Evolutionary conservation across 2,113 vertebrate species (phyloP).

Genomic region (Puma concolor): DNA sequence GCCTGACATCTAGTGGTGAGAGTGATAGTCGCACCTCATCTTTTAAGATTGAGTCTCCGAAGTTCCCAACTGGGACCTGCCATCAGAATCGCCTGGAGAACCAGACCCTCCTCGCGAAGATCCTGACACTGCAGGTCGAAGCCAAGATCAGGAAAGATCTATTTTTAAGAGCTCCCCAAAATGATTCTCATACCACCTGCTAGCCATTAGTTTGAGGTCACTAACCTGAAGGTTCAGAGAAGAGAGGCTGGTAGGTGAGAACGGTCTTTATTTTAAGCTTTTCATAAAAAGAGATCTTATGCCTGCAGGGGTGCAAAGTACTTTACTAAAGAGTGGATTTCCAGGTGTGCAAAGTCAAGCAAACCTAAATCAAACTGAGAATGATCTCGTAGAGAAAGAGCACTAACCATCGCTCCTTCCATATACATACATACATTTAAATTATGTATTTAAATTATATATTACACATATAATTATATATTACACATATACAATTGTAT

Average conservation of each 20-base stretch:
- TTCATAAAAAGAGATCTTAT: background rate
- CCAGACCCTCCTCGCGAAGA: background rate
- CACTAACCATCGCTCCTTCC: background rate
- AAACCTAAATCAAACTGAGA: background rate
- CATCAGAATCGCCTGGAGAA: background rate
- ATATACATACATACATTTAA: background rate
- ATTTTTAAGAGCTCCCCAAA: background rate
- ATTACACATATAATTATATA: no score
- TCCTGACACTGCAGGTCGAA: background rate
- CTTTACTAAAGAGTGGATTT: background rate
- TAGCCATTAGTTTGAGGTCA: background rate
- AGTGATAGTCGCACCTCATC: background rate
- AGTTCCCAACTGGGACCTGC: background rate
- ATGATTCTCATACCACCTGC: background rate
- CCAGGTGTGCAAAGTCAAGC: background rate
- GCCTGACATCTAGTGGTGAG: slow-evolving; percentile 64
- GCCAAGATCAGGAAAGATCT: background rate
- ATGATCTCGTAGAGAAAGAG: background rate
- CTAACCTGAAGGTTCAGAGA: background rate
- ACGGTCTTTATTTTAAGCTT: background rate
- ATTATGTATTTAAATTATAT: no score
- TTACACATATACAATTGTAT: no score
- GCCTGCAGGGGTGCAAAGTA: background rate
- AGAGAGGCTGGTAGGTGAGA: background rate
- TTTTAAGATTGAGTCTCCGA: background rate